Evolutionary conservation across 2,888 invertebrate genomes (phyloP), one percentile per base, ranked within the genome.

Genomic region (Seira musarum): DNA sequence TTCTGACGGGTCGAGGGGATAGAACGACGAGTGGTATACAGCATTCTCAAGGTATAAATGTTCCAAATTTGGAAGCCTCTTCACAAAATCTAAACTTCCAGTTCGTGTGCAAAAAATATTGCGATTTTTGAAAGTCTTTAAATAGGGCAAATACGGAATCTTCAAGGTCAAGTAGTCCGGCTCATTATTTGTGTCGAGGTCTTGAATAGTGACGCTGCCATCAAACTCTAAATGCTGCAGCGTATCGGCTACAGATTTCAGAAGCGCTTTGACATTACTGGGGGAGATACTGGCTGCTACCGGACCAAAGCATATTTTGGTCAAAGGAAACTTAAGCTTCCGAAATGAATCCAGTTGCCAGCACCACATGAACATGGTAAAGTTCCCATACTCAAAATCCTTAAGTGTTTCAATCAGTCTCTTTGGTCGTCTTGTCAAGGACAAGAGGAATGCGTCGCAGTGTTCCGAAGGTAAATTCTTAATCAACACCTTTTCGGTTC

Each of bases 71-170:
- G 77, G 77, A 22, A 77, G 25, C 3, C 64, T 63, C 17, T 21
- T 63, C 19, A 77, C 17, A 53, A 77, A 77, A n/a, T 77, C 70
- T 13, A 77, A 57, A 10, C 64, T 19, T 1, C 53, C 57, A 19
- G 70, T 24, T 1, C 77, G 69, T 21, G 19, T 22, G 30, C 63
- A 24, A 35, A 77, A 77, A 53, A 77, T 77, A 21, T 77, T 70
- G 8, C 57, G 22, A 30, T 73, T 64, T 17, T 30, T 35, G 30
- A 73, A 73, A 3, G 49, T 49, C 15, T 65, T 65, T 3, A 73
- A 17, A 30, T 73, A 65, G 6, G 72, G 72, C 25, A 73, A 17
- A 10, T 17, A n/a, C 1, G 72, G 72, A 1, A 73, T 53, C 0
- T 1, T 64, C 8, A 73, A 3, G 2, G 22, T 17, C 10, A 73